Evolutionary conservation across 2,113 vertebrate genomes (phyloP), one percentile per base, ranked within the genome.

Genomic region (Mus musculus): DNA sequence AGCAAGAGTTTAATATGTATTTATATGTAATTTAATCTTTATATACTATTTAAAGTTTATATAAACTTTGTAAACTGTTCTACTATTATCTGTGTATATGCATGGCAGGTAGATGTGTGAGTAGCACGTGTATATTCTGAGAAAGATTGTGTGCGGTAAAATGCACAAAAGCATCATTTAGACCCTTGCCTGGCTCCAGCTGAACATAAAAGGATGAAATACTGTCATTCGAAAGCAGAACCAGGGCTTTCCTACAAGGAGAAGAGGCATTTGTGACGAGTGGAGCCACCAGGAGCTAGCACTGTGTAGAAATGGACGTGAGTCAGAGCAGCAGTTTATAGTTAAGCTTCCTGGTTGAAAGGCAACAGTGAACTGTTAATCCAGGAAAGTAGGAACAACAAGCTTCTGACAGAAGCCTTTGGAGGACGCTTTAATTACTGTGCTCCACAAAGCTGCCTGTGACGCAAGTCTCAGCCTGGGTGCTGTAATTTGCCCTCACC

Each of bases 321-420:
- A 89, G 88, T 22, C 59, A 86, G 42, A 49, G 10, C 0, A 89
- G 72, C 54, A 39, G 73, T 61, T 65, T 39, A 11, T 11, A 78
- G 71, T 91, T 76, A 92, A 61, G 95, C 88, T 85, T 95, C 91
- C 82, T 82, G 89, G 84, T 42, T 92, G 63, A 94, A 95, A 89
- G 65, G 80, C 77, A 98, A 69, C 0, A 28, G 28, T 86, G 89
- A 92, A 36, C 93, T 93, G 88, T 1, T 88, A 72, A 95, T 77
- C 49, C 0, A 69, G 90, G 82, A 93, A 69, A 97, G 28, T 33
- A 92, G 96, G 88, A 46, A 3, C 82, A 75, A 22, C 90, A 13
- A 46, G 73, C 10, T 63, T 86, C 88, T 87, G 89, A 87, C 0
- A 2, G 22, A 90, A 91, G 75, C 36, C 67, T 88, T 95, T 92